Evolutionary conservation across 2,888 invertebrate species (phyloP).

Genomic region (Thymelicus lineola): DNA sequence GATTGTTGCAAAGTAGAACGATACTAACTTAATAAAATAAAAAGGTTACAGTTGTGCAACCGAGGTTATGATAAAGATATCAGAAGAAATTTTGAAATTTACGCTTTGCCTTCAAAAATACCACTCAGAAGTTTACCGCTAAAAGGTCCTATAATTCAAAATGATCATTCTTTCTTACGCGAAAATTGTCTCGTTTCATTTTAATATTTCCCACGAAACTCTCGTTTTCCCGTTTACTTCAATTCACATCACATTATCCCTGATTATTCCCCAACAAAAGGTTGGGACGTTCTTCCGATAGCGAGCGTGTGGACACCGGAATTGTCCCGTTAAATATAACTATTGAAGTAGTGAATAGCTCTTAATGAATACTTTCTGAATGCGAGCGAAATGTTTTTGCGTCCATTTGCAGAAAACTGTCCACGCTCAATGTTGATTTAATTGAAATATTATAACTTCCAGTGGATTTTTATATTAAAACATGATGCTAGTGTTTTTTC

Average conservation of each 20-base stretch:
- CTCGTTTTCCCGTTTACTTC: slow-evolving; percentile 11
- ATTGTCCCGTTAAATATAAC: slow-evolving; percentile 6
- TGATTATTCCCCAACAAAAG: slow-evolving; percentile 11
- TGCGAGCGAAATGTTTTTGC: slow-evolving; percentile 20
- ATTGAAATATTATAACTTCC: neutral
- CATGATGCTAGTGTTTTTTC: neutral
- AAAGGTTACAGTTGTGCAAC: too few relatives aligned
- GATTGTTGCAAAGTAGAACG: too few relatives aligned
- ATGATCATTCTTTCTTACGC: neutral
- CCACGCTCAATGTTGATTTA: neutral
- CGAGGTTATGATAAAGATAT: too few relatives aligned
- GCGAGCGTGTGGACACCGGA: neutral
- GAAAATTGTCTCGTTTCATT: neutral
- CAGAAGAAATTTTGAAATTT: neutral
- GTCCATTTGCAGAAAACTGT: slow-evolving; percentile 10
- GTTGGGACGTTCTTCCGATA: slow-evolving; percentile 1
- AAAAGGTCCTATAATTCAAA: slow-evolving; percentile 1
- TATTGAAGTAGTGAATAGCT: slow-evolving; percentile 20
- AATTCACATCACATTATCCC: slow-evolving; percentile 10
- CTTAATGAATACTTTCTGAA: slow-evolving; percentile 27
- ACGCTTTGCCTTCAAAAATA: neutral
- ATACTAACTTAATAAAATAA: too few relatives aligned
- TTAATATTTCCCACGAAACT: neutral
- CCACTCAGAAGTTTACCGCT: neutral
- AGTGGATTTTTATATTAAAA: neutral